These are phyloP conservation scores for Caenorhabditis zanzibari DNA, from an alignment of 2,888 invertebrate genomes.

Conservation along the genomic window DNA sequence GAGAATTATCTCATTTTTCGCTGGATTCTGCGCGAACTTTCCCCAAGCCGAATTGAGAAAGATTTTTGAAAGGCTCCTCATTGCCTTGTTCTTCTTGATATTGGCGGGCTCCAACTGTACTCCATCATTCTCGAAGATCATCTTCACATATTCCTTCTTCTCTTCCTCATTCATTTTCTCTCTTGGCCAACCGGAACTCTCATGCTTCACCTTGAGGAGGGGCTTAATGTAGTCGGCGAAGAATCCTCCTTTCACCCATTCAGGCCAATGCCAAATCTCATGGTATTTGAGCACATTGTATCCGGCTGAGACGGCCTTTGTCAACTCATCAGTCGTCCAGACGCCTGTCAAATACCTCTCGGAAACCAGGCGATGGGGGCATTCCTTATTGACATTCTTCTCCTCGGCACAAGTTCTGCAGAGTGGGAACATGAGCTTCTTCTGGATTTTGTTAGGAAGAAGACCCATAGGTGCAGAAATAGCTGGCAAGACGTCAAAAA, in stretches of 20 bases:
- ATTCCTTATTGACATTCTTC: neutral
- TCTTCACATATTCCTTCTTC: neutral
- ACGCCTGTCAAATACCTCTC: neutral
- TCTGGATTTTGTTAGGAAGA: neutral
- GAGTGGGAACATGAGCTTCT: conserved; percentile 3
- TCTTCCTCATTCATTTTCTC: neutral
- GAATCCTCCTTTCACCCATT: conserved; percentile 20
- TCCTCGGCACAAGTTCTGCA: neutral
- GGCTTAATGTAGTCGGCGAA: conserved; percentile 28
- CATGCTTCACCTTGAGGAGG: conserved; percentile 5
- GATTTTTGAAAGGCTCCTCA: conserved; percentile 12
- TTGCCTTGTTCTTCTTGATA: neutral
- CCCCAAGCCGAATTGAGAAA: conserved; percentile 40
- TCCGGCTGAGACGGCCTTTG: neutral
- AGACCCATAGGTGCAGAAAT: neutral
- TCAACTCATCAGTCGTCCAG: neutral
- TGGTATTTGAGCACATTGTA: conserved; percentile 17
- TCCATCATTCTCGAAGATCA: conserved; percentile 4
- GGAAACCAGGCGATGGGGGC: neutral
- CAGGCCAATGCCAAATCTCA: conserved; percentile 3
- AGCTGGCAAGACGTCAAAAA: neutral
- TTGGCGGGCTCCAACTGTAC: neutral
- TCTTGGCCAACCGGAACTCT: conserved; percentile 10
- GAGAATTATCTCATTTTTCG: neutral
- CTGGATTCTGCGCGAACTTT: conserved; percentile 27